phyloP scores from a whole-genome alignment of 2,888 invertebrate genomes.

The Atherix ibis region DNA sequence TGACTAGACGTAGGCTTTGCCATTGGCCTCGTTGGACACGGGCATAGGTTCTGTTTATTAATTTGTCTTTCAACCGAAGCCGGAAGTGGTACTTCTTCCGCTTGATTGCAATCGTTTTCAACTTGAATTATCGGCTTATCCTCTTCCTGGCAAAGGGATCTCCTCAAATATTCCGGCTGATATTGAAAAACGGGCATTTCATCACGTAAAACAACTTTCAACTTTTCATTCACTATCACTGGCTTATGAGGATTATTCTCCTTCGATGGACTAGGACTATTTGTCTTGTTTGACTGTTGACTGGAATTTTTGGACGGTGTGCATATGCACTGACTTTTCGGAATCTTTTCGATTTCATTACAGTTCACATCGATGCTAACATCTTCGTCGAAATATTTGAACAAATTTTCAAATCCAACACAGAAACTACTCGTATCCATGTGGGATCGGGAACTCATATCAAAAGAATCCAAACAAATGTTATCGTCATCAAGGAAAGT shows the following conservation, averaged over 20 bases:
- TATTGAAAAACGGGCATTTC: background rate
- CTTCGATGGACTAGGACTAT: background rate
- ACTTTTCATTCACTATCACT: constrained; percentile 3
- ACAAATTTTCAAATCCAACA: constrained; percentile 7
- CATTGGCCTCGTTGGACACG: background rate
- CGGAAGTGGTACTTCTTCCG: too few species aligned
- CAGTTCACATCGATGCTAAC: constrained; percentile 1
- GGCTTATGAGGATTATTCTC: constrained; percentile 3
- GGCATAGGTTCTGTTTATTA: background rate
- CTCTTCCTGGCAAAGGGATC: background rate
- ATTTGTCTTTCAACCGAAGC: too few species aligned
- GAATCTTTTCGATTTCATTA: background rate
- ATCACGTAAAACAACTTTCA: background rate
- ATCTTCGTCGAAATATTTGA: constrained; percentile 8
- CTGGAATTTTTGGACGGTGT: background rate
- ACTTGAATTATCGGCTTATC: background rate
- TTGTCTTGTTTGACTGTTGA: background rate
- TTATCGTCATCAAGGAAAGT: background rate
- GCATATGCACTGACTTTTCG: too few species aligned
- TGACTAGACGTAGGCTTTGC: background rate
- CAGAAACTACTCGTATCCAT: constrained; percentile 5
- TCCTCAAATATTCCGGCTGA: background rate
- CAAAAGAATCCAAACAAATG: background rate
- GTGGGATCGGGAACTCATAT: background rate
- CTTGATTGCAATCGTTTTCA: too few species aligned